Evolutionary conservation across 2,113 vertebrate species (phyloP).

Genomic region (Oncorhynchus tshawytscha): DNA sequence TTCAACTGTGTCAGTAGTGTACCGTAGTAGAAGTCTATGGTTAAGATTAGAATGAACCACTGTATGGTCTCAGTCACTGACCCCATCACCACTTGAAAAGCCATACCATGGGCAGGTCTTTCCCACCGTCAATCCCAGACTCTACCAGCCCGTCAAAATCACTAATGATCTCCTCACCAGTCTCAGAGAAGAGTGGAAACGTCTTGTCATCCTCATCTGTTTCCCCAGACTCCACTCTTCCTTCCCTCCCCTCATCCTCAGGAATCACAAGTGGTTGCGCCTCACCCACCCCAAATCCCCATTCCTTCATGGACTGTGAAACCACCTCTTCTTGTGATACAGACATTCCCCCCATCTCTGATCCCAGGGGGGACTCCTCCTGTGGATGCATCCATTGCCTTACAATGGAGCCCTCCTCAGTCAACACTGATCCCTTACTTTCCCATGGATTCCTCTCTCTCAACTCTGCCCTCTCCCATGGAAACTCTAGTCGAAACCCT

Average conservation of each 20-base stretch:
- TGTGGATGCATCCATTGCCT: neutral
- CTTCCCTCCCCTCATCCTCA: constrained; percentile 10
- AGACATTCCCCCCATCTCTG: neutral
- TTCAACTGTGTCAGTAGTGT: constrained; percentile 24
- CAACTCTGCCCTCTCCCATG: neutral
- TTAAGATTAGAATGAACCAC: neutral
- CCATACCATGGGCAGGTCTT: constrained; percentile 45
- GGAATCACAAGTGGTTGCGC: neutral
- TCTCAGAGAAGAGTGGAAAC: constrained; percentile 14
- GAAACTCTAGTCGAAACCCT: neutral
- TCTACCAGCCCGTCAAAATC: constrained; percentile 3
- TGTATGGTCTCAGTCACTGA: neutral
- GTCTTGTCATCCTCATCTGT: neutral
- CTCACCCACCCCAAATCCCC: neutral
- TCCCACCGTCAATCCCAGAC: neutral
- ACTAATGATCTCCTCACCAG: constrained; percentile 3
- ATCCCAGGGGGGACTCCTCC: neutral
- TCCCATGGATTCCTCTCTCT: constrained; percentile 7
- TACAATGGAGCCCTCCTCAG: constrained; percentile 15
- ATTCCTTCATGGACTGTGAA: neutral
- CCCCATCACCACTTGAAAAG: constrained; percentile 63
- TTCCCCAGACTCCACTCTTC: neutral
- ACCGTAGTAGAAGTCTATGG: constrained; percentile 4
- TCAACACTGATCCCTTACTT: neutral
- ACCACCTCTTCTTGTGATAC: neutral